A percentile compares a stretch with the other conserved stretches of the same genome.
Evolutionary conservation across 2,888 invertebrate species (phyloP).

Genomic region (Psococerastis gibbosa): DNA sequence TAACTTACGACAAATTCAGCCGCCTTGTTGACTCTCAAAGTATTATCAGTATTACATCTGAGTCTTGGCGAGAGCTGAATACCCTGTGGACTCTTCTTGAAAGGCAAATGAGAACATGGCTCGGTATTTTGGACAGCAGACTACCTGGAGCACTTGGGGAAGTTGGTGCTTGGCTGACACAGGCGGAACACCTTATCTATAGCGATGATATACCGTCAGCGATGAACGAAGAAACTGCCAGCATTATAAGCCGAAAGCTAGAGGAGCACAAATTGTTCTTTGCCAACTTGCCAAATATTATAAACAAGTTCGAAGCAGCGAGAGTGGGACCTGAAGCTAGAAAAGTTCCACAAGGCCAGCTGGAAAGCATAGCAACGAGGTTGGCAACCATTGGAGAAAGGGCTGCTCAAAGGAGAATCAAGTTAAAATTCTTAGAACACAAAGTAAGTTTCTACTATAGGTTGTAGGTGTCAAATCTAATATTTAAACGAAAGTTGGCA

Average conservation of each 20-base stretch:
- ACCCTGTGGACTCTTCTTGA: slow-evolving; percentile 66
- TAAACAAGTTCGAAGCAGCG: slow-evolving; percentile 58
- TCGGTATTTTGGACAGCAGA: slow-evolving; percentile 69
- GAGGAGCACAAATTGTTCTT: slow-evolving; percentile 83
- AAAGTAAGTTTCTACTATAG: slow-evolving; percentile 30
- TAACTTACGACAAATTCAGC: slow-evolving; percentile 56
- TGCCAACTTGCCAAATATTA: slow-evolving; percentile 56
- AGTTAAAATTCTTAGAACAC: slow-evolving; percentile 78
- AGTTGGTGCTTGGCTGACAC: slow-evolving; percentile 78
- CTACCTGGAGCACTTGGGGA: slow-evolving; percentile 71
- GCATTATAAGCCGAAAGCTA: slow-evolving; percentile 67
- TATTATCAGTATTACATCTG: slow-evolving; percentile 59
- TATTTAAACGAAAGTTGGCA: no score
- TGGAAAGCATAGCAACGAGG: slow-evolving; percentile 63
- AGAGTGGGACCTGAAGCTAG: slow-evolving; percentile 45
- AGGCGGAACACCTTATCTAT: slow-evolving; percentile 62
- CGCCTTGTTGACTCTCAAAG: slow-evolving; percentile 63
- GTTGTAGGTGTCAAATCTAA: background rate
- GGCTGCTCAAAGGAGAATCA: slow-evolving; percentile 64
- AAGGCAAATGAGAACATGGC: slow-evolving; percentile 60
- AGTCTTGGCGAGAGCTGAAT: slow-evolving; percentile 71
- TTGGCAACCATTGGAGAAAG: slow-evolving; percentile 52
- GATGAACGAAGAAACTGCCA: slow-evolving; percentile 78
- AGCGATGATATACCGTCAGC: slow-evolving; percentile 65
- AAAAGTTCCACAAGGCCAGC: slow-evolving; percentile 57